Evolutionary conservation across 2,113 vertebrate species (phyloP).

Genomic region (Anarhynchus alexandrinus): DNA sequence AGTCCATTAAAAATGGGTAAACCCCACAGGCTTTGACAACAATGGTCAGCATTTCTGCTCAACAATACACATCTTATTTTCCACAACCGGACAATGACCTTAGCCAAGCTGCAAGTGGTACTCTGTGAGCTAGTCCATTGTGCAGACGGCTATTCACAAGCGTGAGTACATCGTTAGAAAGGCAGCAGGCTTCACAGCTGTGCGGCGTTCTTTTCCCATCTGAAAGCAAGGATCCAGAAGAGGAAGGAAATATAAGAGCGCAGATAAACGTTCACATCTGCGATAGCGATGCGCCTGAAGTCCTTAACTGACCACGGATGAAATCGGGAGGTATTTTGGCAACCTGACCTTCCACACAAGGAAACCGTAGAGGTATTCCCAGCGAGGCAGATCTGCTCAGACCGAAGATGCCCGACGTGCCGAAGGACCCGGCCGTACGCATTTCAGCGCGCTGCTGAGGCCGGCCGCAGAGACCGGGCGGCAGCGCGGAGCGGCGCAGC

Average conservation of each 20-base stretch:
- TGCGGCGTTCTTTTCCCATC: neutral
- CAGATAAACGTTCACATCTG: neutral
- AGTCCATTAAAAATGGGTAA: neutral
- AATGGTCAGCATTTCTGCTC: accelerated
- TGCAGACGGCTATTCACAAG: accelerated
- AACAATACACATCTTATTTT: neutral
- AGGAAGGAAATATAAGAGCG: neutral
- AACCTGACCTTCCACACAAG: accelerated
- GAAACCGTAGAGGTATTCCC: neutral
- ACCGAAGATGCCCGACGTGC: neutral
- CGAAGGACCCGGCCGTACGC: too few species aligned
- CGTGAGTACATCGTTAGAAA: accelerated
- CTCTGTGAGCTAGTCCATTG: accelerated
- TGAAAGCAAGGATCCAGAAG: neutral
- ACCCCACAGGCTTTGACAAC: neutral
- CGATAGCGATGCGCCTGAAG: accelerated
- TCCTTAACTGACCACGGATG: neutral
- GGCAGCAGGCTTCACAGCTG: neutral
- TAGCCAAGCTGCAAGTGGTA: neutral
- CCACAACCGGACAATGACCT: neutral
- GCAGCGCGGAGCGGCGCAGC: neutral
- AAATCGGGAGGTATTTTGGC: neutral
- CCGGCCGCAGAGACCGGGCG: neutral
- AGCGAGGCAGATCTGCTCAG: neutral
- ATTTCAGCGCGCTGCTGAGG: neutral